Base-by-base conservation (phyloP, 1,140 invertebrate genomes). In the Centruroides sculpturatus region DNA sequence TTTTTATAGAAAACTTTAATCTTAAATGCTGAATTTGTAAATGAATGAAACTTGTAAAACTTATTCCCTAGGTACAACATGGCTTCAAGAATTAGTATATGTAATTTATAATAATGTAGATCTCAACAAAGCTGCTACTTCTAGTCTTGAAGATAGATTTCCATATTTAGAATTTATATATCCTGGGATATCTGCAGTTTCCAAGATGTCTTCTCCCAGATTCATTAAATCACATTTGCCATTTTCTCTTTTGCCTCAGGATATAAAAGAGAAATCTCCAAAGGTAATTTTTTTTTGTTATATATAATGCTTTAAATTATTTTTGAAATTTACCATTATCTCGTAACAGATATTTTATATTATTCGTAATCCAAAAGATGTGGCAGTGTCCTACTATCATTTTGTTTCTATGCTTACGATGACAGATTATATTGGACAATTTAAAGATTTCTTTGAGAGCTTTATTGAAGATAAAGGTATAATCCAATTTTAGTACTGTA, bases 391-490 rank as follows among this genome's bases (percentile, higher is more conserved):
- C 0, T 77, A 74, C 57, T 78, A 73, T 64, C 71, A 77, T 67
- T 79, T 78, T 68, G 46, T 67, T n/a, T 62, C 72, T 34, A 72
- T 76, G 70, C 58, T 76, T 5, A 71, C 66, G 6, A 63, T 70
- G 7, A 64, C 69, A 9, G 83, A 83, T 35, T 91, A 83, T 68
- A 66, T 73, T 7, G 85, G 85, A 3, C 80, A 85, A 66, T 88
- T 91, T 67, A 74, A 81, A 64, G 81, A 79, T 50, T 92, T 84
- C 72, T 88, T 84, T 80, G 74, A 85, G 49, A 84, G 82, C 69
- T 92, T 90, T 69, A 73, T 84, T 60, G 78, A 80, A 47, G 82
- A 84, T 74, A 78, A 85, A 70, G 80, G 87, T 89, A 74, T 48
- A 49, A 36, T 23, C 23, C 23, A 23, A 23, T 23, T 23, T 23